phyloP scores from a whole-genome alignment of 2,113 vertebrate species.

The Ctenodactylus gundi region DNA sequence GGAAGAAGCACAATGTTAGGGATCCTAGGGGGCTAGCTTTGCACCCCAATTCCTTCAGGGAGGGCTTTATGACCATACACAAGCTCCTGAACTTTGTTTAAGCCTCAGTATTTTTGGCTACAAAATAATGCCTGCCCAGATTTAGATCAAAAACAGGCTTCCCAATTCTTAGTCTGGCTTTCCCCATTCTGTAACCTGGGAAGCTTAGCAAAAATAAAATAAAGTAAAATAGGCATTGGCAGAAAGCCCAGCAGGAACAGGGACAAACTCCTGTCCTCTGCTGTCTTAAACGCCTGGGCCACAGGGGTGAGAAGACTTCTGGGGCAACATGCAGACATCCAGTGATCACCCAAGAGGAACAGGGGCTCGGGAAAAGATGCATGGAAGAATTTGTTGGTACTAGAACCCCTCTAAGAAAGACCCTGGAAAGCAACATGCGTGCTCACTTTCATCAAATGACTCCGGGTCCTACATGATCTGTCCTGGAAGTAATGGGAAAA shows the following conservation, averaged over 20 bases:
- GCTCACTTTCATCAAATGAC: not conserved
- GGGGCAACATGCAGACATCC: not conserved
- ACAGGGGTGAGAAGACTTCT: not conserved
- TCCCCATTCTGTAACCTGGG: not conserved
- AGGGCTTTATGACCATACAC: not conserved
- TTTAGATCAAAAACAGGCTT: conserved; percentile 28
- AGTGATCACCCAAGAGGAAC: not conserved
- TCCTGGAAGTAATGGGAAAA: not conserved
- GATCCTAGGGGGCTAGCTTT: conserved; percentile 22
- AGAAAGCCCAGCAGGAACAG: not conserved
- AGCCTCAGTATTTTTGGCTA: conserved; percentile 24
- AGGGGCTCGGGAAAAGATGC: not conserved
- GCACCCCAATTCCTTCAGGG: not conserved
- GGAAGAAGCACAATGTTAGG: not conserved
- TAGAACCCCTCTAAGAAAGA: not conserved
- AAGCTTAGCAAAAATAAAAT: not conserved
- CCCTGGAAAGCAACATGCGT: not conserved
- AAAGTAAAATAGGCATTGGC: not conserved
- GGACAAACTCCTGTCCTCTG: not conserved
- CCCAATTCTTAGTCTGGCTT: not conserved
- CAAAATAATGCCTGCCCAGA: conserved; percentile 4
- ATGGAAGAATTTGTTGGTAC: not conserved
- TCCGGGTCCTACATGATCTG: not conserved
- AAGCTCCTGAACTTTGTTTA: conserved; percentile 31
- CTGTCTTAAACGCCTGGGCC: not conserved